phyloP scores from a whole-genome alignment of 1,140 invertebrate species.

The Trypoxylus dichotomus region DNA sequence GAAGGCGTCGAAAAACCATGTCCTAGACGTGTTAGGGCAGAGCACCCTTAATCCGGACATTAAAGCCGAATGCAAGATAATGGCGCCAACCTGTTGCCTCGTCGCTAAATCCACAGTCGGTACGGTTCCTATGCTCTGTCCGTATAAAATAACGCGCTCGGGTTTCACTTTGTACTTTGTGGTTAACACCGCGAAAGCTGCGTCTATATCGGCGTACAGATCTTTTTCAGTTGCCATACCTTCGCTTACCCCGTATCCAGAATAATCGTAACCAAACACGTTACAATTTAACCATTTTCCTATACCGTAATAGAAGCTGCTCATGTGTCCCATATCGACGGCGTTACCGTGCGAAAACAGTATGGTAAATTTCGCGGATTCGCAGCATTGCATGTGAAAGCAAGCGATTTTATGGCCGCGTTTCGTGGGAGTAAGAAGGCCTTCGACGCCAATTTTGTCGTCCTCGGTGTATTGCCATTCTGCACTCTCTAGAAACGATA shows the following conservation, averaged over 20 bases:
- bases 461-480: slow-evolving; percentile 61
- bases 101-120: slow-evolving; percentile 71
- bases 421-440: slow-evolving; percentile 57
- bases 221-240: slow-evolving; percentile 78
- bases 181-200: slow-evolving; percentile 67
- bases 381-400: slow-evolving; percentile 64
- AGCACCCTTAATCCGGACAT: slow-evolving; percentile 73
- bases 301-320: slow-evolving; percentile 69
- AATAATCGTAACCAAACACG: slow-evolving; percentile 78
- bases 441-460: slow-evolving; percentile 61
- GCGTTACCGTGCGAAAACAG: slow-evolving; percentile 76
- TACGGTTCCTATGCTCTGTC: slow-evolving; percentile 70
- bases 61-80: slow-evolving; percentile 72
- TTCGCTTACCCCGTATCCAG: slow-evolving; percentile 62
- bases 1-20: slow-evolving; percentile 76
- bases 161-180: slow-evolving; percentile 64
- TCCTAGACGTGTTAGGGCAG: slow-evolving; percentile 70
- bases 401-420: slow-evolving; percentile 68
- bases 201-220: slow-evolving; percentile 75
- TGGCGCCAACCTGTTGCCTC: slow-evolving; percentile 67
- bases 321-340: slow-evolving; percentile 71
- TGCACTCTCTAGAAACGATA: slow-evolving; percentile 57
- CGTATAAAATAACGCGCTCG: slow-evolving; percentile 74
- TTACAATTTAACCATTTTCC: slow-evolving; percentile 72
- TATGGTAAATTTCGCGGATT: slow-evolving; percentile 66